Percentiles rank a stretch among this genome's conserved stretches.
phyloP scores from a whole-genome alignment of 2,797 vertebrate species.

The Mionectes olivaceus region DNA sequence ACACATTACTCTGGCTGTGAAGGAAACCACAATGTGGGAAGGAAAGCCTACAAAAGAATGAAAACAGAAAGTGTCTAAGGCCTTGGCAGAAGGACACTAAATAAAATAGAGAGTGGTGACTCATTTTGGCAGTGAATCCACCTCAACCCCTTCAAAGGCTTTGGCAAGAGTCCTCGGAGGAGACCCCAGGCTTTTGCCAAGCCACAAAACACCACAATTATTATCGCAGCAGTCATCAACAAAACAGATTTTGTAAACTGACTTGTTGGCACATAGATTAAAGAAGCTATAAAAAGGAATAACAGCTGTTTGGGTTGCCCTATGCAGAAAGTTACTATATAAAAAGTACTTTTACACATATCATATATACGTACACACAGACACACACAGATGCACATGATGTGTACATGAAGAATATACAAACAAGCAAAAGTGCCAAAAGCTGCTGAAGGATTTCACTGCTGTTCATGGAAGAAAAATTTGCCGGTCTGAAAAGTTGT shows the following conservation, averaged over 20 bases:
- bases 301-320: slow-evolving; percentile 87
- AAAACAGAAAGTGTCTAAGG: slow-evolving; percentile 89
- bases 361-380: slow-evolving; percentile 62
- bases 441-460: slow-evolving; percentile 49
- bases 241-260: slow-evolving; percentile 89
- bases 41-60: slow-evolving; percentile 86
- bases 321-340: slow-evolving; percentile 79
- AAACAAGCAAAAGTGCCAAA: slow-evolving; percentile 56
- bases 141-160: slow-evolving; percentile 86
- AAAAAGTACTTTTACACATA: slow-evolving; percentile 77
- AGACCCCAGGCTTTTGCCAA: slow-evolving; percentile 88
- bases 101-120: slow-evolving; percentile 87
- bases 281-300: slow-evolving; percentile 86
- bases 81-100: slow-evolving; percentile 88
- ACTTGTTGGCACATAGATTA: slow-evolving; percentile 87
- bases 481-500: slow-evolving; percentile 42
- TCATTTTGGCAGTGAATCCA: slow-evolving; percentile 88
- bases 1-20: slow-evolving; percentile 82
- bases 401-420: slow-evolving; percentile 49
- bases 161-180: slow-evolving; percentile 87
- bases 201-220: slow-evolving; percentile 87
- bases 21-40: slow-evolving; percentile 86
- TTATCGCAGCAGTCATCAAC: slow-evolving; percentile 87
- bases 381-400: slow-evolving; percentile 61
- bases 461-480: slow-evolving; percentile 18